A percentile compares a stretch with the other conserved stretches of the same genome.
Evolutionary conservation across 2,113 vertebrate genomes (phyloP).

Genomic region (Megalops atlanticus): DNA sequence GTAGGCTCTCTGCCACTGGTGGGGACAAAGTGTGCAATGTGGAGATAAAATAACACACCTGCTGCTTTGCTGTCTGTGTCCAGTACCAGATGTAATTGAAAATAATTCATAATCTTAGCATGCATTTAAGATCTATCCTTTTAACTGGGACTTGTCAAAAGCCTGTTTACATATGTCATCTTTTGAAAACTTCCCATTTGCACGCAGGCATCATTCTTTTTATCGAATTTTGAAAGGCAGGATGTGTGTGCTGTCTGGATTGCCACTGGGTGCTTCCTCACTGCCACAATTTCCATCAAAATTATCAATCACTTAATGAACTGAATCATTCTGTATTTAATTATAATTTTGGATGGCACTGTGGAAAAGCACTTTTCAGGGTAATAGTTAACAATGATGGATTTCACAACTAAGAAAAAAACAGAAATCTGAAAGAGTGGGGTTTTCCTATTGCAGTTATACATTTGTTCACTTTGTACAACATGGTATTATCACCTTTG

Average conservation of each 20-base stretch:
- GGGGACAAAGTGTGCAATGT: too few species aligned
- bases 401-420: slow-evolving; percentile 35
- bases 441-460: slow-evolving; percentile 19
- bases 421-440: slow-evolving; percentile 11
- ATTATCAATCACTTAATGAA: slow-evolving; percentile 32
- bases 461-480: slow-evolving; percentile 42
- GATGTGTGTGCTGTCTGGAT: neutral
- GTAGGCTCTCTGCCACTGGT: too few species aligned
- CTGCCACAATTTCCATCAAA: neutral
- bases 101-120: neutral
- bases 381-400: slow-evolving; percentile 21
- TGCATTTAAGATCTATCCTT: neutral
- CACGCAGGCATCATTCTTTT: neutral
- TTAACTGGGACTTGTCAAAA: slow-evolving; percentile 30
- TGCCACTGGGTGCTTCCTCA: neutral
- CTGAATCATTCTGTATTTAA: slow-evolving; percentile 40
- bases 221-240: neutral
- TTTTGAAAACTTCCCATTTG: slow-evolving; percentile 1
- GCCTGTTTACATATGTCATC: slow-evolving; percentile 12
- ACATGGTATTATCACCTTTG: neutral
- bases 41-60: too few species aligned
- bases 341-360: slow-evolving; percentile 26
- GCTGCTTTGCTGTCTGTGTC: too few species aligned
- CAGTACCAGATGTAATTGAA: neutral
- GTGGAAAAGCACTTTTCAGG: slow-evolving; percentile 17